Conservation (phyloP, 2,888 invertebrate species). For the Lasius platythorax region DNA sequence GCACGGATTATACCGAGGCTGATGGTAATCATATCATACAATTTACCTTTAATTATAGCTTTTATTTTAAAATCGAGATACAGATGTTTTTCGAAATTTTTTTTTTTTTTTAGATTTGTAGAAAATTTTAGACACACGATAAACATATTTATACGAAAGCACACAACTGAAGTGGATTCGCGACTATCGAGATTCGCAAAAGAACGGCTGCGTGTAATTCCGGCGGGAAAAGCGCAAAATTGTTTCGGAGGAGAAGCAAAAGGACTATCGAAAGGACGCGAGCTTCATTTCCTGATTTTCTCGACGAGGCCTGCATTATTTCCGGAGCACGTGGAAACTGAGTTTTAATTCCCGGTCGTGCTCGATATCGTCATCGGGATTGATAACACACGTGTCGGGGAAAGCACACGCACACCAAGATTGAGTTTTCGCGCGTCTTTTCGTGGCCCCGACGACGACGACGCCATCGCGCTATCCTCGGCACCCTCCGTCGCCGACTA, state of each 20-base stretch:
- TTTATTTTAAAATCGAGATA: background rate
- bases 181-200: background rate
- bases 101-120: background rate
- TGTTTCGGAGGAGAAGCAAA: conserved; percentile 61
- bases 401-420: conserved; percentile 50
- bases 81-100: background rate
- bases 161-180: background rate
- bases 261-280: conserved; percentile 69
- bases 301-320: conserved; percentile 71
- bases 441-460: conserved; percentile 59
- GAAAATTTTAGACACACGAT: background rate
- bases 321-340: conserved; percentile 73
- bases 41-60: conserved; percentile 1
- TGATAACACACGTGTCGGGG: conserved; percentile 25
- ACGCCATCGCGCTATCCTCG: conserved; percentile 81
- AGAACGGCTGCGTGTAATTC: conserved; percentile 23
- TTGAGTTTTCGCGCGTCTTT: conserved; percentile 42
- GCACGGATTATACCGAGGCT: background rate
- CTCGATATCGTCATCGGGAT: conserved; percentile 42
- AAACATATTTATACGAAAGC: background rate
- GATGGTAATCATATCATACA: background rate
- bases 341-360: conserved; percentile 69
- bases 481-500: conserved; percentile 81
- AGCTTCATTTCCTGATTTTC: conserved; percentile 73
- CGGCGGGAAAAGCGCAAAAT: conserved; percentile 53